These are phyloP conservation scores for Alaudala cheleensis DNA, from an alignment of 2,113 vertebrate genomes.

Conservation along the genomic window DNA sequence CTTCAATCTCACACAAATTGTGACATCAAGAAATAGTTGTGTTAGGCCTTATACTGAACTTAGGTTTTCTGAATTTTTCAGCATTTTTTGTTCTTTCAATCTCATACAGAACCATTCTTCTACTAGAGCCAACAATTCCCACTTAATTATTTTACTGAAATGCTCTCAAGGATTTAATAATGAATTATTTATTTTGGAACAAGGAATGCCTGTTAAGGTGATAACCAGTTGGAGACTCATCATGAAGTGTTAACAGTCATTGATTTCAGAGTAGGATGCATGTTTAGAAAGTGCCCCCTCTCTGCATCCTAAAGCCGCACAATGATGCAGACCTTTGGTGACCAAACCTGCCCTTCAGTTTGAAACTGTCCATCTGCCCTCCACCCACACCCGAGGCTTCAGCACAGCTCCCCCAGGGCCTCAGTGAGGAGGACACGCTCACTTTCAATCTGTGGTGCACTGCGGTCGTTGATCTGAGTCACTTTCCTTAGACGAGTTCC, in stretches of 20 bases:
- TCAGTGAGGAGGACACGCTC: slow-evolving; percentile 52
- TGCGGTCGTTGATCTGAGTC: slow-evolving; percentile 88
- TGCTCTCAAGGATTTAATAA: not conserved
- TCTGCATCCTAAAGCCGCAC: accelerated
- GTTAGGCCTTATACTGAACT: not conserved
- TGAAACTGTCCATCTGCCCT: not conserved
- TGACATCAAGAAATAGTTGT: not conserved
- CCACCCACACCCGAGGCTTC: not conserved
- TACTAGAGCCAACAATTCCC: not conserved
- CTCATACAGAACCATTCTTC: not conserved
- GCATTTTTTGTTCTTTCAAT: not conserved
- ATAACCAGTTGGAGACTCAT: not conserved
- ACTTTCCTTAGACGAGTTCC: slow-evolving; percentile 88
- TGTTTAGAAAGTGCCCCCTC: not conserved
- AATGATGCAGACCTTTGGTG: not conserved
- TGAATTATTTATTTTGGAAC: not conserved
- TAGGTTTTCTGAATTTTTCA: not conserved
- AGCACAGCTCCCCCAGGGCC: not conserved
- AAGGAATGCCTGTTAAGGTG: not conserved
- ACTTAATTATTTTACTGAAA: not conserved
- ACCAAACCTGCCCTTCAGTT: not conserved
- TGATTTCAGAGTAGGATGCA: not conserved
- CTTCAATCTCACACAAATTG: not conserved
- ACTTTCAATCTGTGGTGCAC: slow-evolving; percentile 87
- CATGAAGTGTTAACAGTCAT: not conserved